These are phyloP conservation scores for Scalopus aquaticus DNA, from an alignment of 2,113 vertebrate species.

Conservation along the genomic window DNA sequence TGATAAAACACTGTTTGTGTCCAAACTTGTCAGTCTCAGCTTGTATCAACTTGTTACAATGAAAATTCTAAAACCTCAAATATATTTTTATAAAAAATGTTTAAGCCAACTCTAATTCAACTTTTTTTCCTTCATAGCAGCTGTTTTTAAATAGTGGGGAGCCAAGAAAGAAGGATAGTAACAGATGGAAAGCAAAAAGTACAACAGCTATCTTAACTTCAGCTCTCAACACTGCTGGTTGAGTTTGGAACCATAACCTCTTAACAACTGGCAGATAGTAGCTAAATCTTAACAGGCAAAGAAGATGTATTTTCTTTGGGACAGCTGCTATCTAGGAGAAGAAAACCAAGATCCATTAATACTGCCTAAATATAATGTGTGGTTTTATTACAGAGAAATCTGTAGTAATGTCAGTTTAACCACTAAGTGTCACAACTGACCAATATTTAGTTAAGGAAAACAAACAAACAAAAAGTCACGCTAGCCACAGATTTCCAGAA, in stretches of 20 bases:
- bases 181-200: slow-evolving; percentile 58
- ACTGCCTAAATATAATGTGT: slow-evolving; percentile 65
- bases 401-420: slow-evolving; percentile 51
- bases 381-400: slow-evolving; percentile 62
- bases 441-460: slow-evolving; percentile 50
- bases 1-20: slow-evolving; percentile 51
- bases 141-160: slow-evolving; percentile 45
- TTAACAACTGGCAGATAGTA: slow-evolving; percentile 68
- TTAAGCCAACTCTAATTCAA: slow-evolving; percentile 55
- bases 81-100: slow-evolving; percentile 36
- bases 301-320: slow-evolving; percentile 62
- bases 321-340: slow-evolving; percentile 66
- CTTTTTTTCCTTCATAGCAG: slow-evolving; percentile 63
- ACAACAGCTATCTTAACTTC: slow-evolving; percentile 49
- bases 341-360: slow-evolving; percentile 58
- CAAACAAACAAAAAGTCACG: slow-evolving; percentile 9
- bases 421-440: slow-evolving; percentile 58
- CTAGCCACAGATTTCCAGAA: slow-evolving; percentile 32
- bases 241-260: slow-evolving; percentile 60
- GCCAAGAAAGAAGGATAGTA: slow-evolving; percentile 54
- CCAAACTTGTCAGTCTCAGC: slow-evolving; percentile 51
- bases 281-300: slow-evolving; percentile 62
- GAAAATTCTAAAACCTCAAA: slow-evolving; percentile 32
- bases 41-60: slow-evolving; percentile 48
- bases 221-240: slow-evolving; percentile 61